Evolutionary conservation across 2,113 vertebrate species (phyloP).

Genomic region (Axis porcinus): DNA sequence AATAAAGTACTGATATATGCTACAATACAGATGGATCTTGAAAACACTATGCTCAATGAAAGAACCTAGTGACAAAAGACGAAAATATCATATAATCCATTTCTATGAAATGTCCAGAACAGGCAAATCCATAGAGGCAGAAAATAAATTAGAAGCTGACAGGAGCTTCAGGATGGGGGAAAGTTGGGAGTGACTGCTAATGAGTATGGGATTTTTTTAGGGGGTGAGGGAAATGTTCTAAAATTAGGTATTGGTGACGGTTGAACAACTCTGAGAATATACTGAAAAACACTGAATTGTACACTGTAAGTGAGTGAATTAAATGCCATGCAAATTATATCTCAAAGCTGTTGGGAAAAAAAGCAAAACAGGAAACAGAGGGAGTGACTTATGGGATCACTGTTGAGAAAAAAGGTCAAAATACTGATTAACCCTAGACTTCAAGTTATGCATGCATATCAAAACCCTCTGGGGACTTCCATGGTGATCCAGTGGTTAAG

Average conservation of each 20-base stretch:
- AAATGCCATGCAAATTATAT: neutral
- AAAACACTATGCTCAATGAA: neutral
- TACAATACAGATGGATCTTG: neutral
- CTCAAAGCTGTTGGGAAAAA: neutral
- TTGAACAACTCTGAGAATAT: neutral
- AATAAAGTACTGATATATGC: neutral
- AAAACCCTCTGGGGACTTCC: neutral
- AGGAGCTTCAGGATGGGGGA: neutral
- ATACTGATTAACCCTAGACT: neutral
- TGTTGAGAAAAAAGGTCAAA: conserved; percentile 4
- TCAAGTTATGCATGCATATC: neutral
- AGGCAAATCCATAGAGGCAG: neutral
- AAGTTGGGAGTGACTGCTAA: neutral
- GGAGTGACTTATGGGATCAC: neutral
- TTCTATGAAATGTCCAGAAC: neutral
- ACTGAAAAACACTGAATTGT: neutral
- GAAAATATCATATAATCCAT: neutral
- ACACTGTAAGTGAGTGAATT: neutral
- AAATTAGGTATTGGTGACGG: neutral
- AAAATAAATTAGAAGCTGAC: neutral
- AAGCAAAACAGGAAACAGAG: neutral
- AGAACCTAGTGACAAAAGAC: neutral
- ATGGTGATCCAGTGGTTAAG: neutral
- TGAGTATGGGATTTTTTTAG: neutral
- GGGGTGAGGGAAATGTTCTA: neutral